Percentiles rank a stretch among this genome's conserved stretches.
phyloP scores from a whole-genome alignment of 2,888 invertebrate genomes.

The Apodemia duryi region DNA sequence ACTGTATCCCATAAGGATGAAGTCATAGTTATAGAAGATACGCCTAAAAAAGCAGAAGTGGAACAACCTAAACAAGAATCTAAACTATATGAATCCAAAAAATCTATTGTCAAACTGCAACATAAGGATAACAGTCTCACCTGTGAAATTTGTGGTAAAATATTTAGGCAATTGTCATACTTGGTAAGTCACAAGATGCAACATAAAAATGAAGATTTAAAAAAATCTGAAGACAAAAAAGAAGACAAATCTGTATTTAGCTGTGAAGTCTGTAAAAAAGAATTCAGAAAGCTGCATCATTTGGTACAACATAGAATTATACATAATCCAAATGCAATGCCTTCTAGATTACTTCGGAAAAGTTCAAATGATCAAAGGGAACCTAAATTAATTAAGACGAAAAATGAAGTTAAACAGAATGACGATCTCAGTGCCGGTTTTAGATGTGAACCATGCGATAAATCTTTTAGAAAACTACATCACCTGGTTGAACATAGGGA shows the following conservation, averaged over 20 bases:
- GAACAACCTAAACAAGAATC: conserved; percentile 36
- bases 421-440: conserved; percentile 66
- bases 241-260: conserved; percentile 49
- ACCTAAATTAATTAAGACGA: conserved; percentile 43
- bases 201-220: conserved; percentile 53
- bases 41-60: conserved; percentile 43
- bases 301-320: conserved; percentile 69
- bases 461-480: conserved; percentile 72
- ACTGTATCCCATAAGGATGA: conserved; percentile 43
- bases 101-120: conserved; percentile 32
- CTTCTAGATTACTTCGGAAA: conserved; percentile 48
- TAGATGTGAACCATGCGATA: conserved; percentile 72
- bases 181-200: conserved; percentile 63
- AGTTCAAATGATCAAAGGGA: conserved; percentile 58
- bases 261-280: conserved; percentile 71
- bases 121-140: conserved; percentile 44
- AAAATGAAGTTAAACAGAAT: conserved; percentile 39
- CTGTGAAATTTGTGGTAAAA: conserved; percentile 71
- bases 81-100: conserved; percentile 43
- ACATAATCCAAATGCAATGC: conserved; percentile 47
- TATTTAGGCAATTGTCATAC: conserved; percentile 69
- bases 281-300: conserved; percentile 70
- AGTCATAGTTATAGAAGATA: conserved; percentile 55
- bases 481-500: conserved; percentile 74
- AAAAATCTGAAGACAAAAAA: conserved; percentile 40